Base-by-base conservation (phyloP, 2,888 invertebrate species). In the Drosophila vallismaia region DNA sequence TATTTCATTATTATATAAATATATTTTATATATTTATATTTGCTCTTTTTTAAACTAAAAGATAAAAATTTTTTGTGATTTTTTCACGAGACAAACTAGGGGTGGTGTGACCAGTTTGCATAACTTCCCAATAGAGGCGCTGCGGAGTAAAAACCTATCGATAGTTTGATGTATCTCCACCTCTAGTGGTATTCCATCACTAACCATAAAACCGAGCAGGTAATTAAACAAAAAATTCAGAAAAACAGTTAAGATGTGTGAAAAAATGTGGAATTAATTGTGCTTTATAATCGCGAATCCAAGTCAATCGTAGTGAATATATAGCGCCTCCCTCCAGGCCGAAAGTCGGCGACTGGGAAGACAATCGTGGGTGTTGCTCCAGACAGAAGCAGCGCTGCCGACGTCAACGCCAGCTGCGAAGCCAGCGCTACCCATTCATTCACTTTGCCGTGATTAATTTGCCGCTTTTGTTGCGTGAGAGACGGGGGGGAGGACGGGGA, bases 401-500 rank as follows among this genome's bases (percentile, higher is more conserved):
- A 28, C 66, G 64, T 19, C 46, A 53, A 66, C 63, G 36, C 36
- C 36, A 36, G 36, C 36, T 6, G 64, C 66, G 63, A 42, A 44
- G 51, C 52, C 26, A 55, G 58, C 45, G 36, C 14, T 36, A 12
- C 55, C 58, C 68, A 54, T 53, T 49, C 53, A 70, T 70, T 52
- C 68, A 69, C 53, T 59, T 60, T 44, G 59, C 64, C 70, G 55
- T 86, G 77, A 86, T 81, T 77, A 81, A 81, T 81, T 64, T 86
- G 64, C 52, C 48, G 49, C 10, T 48, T 12, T 19, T 8, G 24
- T 2, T 5, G 44, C 5, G 19, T n/a, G n/a, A n/a, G n/a, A n/a
- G n/a, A n/a, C n/a, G n/a, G n/a, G n/a, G n/a, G n/a, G n/a, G n/a
- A n/a, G n/a, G n/a, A n/a, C n/a, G 44, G 60, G 1, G 19, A 33